A percentile compares a stretch with the other conserved stretches of the same genome.
Conservation (phyloP, 2,797 vertebrate species). For the Pseudopleuronectes americanus region DNA sequence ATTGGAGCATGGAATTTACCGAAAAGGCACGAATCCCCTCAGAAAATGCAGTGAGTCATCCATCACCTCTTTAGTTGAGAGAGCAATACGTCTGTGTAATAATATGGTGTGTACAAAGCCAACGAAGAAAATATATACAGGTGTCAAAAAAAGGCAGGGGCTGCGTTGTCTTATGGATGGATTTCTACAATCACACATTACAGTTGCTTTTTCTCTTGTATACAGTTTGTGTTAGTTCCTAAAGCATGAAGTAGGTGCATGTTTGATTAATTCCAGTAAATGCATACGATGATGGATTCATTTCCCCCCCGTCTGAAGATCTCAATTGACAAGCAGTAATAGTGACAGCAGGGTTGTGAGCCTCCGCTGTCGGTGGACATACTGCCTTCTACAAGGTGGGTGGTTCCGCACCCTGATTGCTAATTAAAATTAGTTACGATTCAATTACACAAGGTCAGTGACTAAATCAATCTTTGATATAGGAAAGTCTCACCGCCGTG, state of each 20-base stretch:
- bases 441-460: constrained; percentile 80
- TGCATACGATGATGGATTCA: constrained; percentile 46
- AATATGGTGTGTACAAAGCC: constrained; percentile 3
- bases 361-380: constrained; percentile 32
- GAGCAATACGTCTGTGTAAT: constrained; percentile 31
- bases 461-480: constrained; percentile 73
- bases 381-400: constrained; percentile 72
- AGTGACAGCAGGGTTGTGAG: constrained; percentile 54
- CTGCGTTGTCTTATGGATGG: neutral
- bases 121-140: too few relatives aligned
- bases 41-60: constrained; percentile 31
- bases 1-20: constrained; percentile 20
- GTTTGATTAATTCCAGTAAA: neutral
- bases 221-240: constrained; percentile 18
- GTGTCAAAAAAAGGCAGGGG: too few relatives aligned
- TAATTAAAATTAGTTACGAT: constrained; percentile 80
- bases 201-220: too few relatives aligned
- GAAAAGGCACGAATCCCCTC: constrained; percentile 18
- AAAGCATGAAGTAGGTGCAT: constrained; percentile 16
- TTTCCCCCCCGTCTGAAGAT: constrained; percentile 19
- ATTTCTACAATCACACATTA: neutral
- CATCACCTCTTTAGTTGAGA: constrained; percentile 33
- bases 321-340: constrained; percentile 46
- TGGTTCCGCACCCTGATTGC: constrained; percentile 70
- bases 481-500: constrained; percentile 17